Conservation (phyloP, 2,113 vertebrate genomes). For the Pungitius pungitius region DNA sequence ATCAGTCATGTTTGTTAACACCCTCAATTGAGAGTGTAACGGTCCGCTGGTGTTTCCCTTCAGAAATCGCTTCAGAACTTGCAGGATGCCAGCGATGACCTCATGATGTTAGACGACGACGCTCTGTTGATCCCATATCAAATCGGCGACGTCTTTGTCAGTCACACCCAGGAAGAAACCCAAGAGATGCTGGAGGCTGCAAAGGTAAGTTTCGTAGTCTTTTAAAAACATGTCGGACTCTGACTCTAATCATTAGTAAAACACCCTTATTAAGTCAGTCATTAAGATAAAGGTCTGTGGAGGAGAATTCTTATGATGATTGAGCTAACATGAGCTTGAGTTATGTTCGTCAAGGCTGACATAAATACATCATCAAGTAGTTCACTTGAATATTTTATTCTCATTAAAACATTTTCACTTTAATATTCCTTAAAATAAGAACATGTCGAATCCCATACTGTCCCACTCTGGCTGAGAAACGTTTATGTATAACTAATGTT, state of each 20-base stretch:
- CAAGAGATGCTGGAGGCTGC: constrained; percentile 95
- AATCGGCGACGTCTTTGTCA: constrained; percentile 96
- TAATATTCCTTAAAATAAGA: not conserved
- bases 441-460: not conserved
- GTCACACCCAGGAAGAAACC: constrained; percentile 93
- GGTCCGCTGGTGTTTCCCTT: not conserved
- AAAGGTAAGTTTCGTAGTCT: constrained; percentile 80
- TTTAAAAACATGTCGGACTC: no score
- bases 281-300: not conserved
- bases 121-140: constrained; percentile 90
- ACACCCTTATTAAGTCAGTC: not conserved
- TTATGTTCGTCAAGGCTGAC: not conserved
- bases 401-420: not conserved
- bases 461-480: not conserved
- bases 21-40: not conserved
- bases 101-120: constrained; percentile 93
- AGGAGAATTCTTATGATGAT: not conserved
- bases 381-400: no score
- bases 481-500: not conserved
- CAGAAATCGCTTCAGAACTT: constrained; percentile 96
- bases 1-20: not conserved
- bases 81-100: constrained; percentile 94
- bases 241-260: not conserved
- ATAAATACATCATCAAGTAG: not conserved
- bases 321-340: not conserved